Base-by-base conservation (phyloP, 2,888 invertebrate species). In the Zaprionus bogoriensis region DNA sequence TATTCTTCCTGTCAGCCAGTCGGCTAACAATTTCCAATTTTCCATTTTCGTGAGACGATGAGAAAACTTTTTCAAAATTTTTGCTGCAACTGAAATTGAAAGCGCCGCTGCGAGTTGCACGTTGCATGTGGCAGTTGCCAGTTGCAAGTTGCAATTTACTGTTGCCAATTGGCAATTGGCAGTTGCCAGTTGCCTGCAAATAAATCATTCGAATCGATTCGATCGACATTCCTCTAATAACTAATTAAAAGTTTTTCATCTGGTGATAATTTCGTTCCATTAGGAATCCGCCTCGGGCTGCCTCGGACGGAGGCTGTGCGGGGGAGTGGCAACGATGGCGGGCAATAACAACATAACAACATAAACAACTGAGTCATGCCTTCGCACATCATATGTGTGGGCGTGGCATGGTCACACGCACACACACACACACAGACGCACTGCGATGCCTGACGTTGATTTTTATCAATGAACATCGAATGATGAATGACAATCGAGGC, bases 21-120 rank as follows among this genome's bases (percentile, higher is more conserved):
- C 30, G 59, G 58, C 62, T 41, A 78, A 78, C 65, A 66, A 82
- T 79, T 80, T 76, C 51, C 74, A 73, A 78, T 82, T 82, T 79
- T 78, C 65, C 73, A 78, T 76, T 73, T 76, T 67, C 74, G 51
- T 62, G 58, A 66, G 75, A 79, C 82, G 83, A 82, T 82, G 85
- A 85, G 22, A 47, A 22, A 20, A 12, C 53, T 45, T 41, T 54
- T 61, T n/a, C 4, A 12, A 57, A 66, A 45, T n/a, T n/a, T n/a
- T n/a, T 12, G 23, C 9, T 58, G 53, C 30, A 55, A 50, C 47
- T 59, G 65, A 59, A 74, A 64, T 64, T 53, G 64, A 68, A 71
- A 72, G 30, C 50, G 30, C 36, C 27, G 62, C 38, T 60, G 67
- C 20, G 5, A 54, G 42, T 53, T 54, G 54, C 58, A 20, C 41